Evolutionary conservation across 1,140 invertebrate genomes (phyloP).

Genomic region (Brachionus rotundiformis): DNA sequence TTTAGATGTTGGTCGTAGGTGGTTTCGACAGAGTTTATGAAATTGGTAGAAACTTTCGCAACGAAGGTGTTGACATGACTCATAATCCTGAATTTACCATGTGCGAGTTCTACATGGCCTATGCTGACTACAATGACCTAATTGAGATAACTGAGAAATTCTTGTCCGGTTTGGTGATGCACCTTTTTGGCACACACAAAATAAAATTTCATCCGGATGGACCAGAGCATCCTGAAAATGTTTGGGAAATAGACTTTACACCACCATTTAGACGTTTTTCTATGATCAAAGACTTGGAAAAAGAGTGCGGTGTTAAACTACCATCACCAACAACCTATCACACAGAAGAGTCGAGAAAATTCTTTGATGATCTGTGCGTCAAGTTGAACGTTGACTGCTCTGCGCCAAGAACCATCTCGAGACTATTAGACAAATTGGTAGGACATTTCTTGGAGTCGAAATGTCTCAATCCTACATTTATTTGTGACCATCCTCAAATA

Average conservation of each 20-base stretch:
- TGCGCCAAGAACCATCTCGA: slow-evolving; percentile 82
- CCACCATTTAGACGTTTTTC: slow-evolving; percentile 88
- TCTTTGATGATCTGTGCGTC: slow-evolving; percentile 79
- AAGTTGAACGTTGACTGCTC: slow-evolving; percentile 89
- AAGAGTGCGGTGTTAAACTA: slow-evolving; percentile 78
- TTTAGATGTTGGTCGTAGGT: slow-evolving; percentile 85
- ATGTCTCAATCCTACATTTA: slow-evolving; percentile 95
- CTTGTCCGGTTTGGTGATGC: slow-evolving; percentile 78
- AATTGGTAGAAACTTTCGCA: slow-evolving; percentile 93
- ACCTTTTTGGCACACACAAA: slow-evolving; percentile 71
- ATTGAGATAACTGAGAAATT: slow-evolving; percentile 88
- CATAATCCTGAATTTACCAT: slow-evolving; percentile 99
- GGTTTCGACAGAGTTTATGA: slow-evolving; percentile 96
- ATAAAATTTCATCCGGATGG: slow-evolving; percentile 91
- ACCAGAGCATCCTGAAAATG: slow-evolving; percentile 70
- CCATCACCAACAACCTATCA: slow-evolving; percentile 69
- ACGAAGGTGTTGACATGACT: slow-evolving; percentile 97
- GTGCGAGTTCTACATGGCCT: slow-evolving; percentile 99
- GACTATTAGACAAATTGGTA: slow-evolving; percentile 91
- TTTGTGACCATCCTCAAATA: slow-evolving; percentile 94
- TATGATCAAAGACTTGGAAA: slow-evolving; percentile 88
- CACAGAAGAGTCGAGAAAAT: slow-evolving; percentile 69
- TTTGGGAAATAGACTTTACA: slow-evolving; percentile 87
- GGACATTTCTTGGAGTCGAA: slow-evolving; percentile 93
- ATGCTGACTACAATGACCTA: slow-evolving; percentile 96